These are phyloP conservation scores for Limosa lapponica DNA, from an alignment of 2,797 vertebrate genomes.

Conservation along the genomic window DNA sequence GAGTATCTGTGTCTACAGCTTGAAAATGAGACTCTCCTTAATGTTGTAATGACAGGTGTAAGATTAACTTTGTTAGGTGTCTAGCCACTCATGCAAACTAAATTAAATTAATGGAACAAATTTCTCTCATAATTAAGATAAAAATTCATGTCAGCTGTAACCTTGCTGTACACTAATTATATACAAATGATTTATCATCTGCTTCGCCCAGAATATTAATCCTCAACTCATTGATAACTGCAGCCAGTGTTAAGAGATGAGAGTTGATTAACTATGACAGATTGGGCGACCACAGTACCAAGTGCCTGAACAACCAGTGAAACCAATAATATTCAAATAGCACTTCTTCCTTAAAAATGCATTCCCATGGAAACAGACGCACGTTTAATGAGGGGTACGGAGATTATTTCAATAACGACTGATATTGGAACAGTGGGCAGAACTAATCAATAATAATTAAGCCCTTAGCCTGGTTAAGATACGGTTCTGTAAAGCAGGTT, in stretches of 20 bases:
- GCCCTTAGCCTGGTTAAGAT: slow-evolving; percentile 74
- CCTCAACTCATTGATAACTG: slow-evolving; percentile 88
- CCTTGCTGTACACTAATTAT: slow-evolving; percentile 96
- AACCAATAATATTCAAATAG: slow-evolving; percentile 78
- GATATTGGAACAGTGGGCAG: slow-evolving; percentile 81
- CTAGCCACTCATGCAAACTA: slow-evolving; percentile 90
- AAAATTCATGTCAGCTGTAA: slow-evolving; percentile 93
- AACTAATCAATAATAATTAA: slow-evolving; percentile 84
- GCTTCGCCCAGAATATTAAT: slow-evolving; percentile 91
- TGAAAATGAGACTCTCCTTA: slow-evolving; percentile 80
- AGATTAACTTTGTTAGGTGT: slow-evolving; percentile 98
- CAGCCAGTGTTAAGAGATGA: slow-evolving; percentile 93
- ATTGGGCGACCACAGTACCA: slow-evolving; percentile 84
- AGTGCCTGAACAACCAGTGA: slow-evolving; percentile 80
- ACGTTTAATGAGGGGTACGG: slow-evolving; percentile 84
- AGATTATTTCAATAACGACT: slow-evolving; percentile 82
- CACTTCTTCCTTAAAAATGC: slow-evolving; percentile 85
- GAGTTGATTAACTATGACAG: slow-evolving; percentile 97
- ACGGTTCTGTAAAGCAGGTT: slow-evolving; percentile 78
- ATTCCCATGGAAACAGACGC: slow-evolving; percentile 89
- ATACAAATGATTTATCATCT: slow-evolving; percentile 95
- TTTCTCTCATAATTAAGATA: slow-evolving; percentile 97
- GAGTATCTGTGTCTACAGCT: slow-evolving; percentile 68
- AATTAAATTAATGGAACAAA: slow-evolving; percentile 99
- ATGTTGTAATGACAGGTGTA: slow-evolving; percentile 93